Percentiles rank a stretch among this genome's conserved stretches.
Evolutionary conservation across 2,113 vertebrate species (phyloP).

Genomic region (Spilogale gracilis): DNA sequence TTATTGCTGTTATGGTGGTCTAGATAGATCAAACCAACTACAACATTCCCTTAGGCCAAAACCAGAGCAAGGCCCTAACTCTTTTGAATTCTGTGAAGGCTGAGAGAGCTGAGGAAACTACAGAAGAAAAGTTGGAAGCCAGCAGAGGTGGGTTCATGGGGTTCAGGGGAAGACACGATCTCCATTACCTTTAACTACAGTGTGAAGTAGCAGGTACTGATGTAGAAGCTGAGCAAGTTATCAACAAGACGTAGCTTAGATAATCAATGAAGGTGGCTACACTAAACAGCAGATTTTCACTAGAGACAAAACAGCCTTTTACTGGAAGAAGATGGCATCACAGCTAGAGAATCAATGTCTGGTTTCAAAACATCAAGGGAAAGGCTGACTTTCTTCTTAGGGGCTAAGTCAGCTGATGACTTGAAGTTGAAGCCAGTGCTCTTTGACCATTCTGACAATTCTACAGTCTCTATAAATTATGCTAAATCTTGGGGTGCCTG

Average conservation of each 20-base stretch:
- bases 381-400: not conserved
- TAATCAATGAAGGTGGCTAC: not conserved
- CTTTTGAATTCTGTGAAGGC: not conserved
- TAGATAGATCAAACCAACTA: not conserved
- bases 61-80: not conserved
- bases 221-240: not conserved
- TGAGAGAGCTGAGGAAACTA: not conserved
- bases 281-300: not conserved
- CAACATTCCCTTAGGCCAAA: not conserved
- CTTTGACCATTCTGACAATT: not conserved
- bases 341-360: not conserved
- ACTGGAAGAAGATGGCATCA: not conserved
- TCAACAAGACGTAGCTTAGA: not conserved
- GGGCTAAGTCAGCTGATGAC: not conserved
- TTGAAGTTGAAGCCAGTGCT: not conserved
- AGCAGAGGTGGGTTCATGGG: not conserved
- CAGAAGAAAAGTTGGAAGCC: not conserved
- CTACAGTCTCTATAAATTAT: not conserved
- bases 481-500: not conserved
- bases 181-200: not conserved
- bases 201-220: not conserved
- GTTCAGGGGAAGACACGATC: not conserved
- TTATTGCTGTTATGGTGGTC: not conserved
- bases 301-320: not conserved
- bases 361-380: not conserved